Evolutionary conservation across 2,888 invertebrate genomes (phyloP).

Genomic region (Campopleginae sp.): DNA sequence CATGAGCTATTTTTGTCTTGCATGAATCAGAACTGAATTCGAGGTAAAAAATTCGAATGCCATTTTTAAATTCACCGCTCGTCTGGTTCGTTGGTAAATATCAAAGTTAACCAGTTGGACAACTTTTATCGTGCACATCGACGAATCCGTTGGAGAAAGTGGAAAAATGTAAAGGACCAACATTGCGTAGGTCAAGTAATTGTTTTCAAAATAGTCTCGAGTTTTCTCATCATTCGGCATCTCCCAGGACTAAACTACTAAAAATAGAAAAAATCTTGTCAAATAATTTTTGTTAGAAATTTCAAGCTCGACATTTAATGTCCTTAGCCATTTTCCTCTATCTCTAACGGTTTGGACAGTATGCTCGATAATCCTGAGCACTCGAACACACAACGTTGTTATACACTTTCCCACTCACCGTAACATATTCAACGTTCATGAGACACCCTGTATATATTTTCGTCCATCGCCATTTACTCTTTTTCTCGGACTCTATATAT

Average conservation of each 20-base stretch:
- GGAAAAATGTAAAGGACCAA: not conserved
- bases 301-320: not conserved
- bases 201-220: not conserved
- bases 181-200: not conserved
- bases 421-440: not conserved
- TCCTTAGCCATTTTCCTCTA: not conserved
- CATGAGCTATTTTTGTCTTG: not conserved
- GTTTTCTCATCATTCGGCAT: not conserved
- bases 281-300: not conserved
- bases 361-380: no score
- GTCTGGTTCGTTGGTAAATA: not conserved
- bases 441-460: slow-evolving; percentile 26
- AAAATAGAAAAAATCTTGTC: not conserved
- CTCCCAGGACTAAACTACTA: not conserved
- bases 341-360: not conserved
- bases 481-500: slow-evolving; percentile 64
- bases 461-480: slow-evolving; percentile 36
- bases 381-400: not conserved
- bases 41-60: not conserved
- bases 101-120: not conserved
- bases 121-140: not conserved
- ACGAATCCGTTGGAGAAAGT: not conserved
- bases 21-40: not conserved
- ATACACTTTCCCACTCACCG: not conserved
- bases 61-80: not conserved